These are phyloP conservation scores for Electrona antarctica DNA, from an alignment of 2,113 vertebrate genomes.

Conservation along the genomic window DNA sequence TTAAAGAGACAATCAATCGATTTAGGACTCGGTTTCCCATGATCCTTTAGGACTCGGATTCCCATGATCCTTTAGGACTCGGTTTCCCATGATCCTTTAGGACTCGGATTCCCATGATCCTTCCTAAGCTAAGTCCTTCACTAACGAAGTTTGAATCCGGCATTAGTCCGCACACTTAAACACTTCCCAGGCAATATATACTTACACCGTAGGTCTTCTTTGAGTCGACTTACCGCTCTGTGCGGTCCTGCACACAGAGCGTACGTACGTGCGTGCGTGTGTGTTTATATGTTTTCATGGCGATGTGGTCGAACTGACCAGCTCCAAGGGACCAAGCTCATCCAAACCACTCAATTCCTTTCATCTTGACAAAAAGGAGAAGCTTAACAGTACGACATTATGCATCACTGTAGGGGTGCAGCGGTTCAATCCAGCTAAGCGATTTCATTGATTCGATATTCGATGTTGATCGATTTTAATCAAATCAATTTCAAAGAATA, in stretches of 20 bases:
- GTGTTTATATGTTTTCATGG: slow-evolving; percentile 34
- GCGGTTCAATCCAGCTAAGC: too few relatives aligned
- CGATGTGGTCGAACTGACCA: slow-evolving; percentile 50
- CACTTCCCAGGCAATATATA: slow-evolving; percentile 18
- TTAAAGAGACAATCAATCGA: slow-evolving; percentile 74
- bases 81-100: too few relatives aligned
- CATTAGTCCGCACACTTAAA: not conserved
- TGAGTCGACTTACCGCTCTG: slow-evolving; percentile 32
- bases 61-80: slow-evolving; percentile 13
- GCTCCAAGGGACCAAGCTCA: slow-evolving; percentile 75
- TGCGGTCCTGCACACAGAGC: slow-evolving; percentile 17
- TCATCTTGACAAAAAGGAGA: slow-evolving; percentile 14
- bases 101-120: slow-evolving; percentile 20
- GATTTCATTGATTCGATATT: too few relatives aligned
- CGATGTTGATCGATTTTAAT: too few relatives aligned
- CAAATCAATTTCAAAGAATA: too few relatives aligned
- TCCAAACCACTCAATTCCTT: slow-evolving; percentile 39
- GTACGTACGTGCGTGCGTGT: too few relatives aligned
- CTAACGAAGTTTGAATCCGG: slow-evolving; percentile 14
- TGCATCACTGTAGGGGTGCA: slow-evolving; percentile 16
- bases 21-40: slow-evolving; percentile 62
- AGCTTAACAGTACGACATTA: not conserved
- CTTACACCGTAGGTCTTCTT: slow-evolving; percentile 1
- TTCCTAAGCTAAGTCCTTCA: slow-evolving; percentile 68
- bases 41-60: slow-evolving; percentile 66